Evolutionary conservation across 2,888 invertebrate genomes (phyloP).

Genomic region (Amphipyra berbera): DNA sequence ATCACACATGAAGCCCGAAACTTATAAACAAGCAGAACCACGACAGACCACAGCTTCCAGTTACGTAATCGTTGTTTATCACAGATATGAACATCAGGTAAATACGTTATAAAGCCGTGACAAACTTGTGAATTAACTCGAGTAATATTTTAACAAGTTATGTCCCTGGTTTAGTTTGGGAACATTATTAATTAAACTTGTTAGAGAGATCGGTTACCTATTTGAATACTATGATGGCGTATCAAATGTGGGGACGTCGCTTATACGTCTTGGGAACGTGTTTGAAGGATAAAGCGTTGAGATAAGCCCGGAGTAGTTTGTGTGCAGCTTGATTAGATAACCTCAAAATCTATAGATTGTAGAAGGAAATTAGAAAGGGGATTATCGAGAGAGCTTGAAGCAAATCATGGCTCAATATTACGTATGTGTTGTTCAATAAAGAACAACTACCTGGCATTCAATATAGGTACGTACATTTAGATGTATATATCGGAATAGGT

Average conservation of each 20-base stretch:
- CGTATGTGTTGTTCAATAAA: too few relatives aligned
- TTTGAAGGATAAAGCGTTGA: constrained; percentile 10
- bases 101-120: constrained; percentile 52
- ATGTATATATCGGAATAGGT: too few relatives aligned
- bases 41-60: constrained; percentile 36
- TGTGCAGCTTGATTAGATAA: constrained; percentile 2
- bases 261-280: constrained; percentile 23
- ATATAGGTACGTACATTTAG: too few relatives aligned
- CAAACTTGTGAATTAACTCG: constrained; percentile 62
- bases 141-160: constrained; percentile 61
- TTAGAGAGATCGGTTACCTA: constrained; percentile 55
- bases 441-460: too few relatives aligned
- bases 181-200: constrained; percentile 68
- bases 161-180: constrained; percentile 59
- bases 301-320: constrained; percentile 19
- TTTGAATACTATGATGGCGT: constrained; percentile 36
- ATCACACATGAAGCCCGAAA: constrained; percentile 10
- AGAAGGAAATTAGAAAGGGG: constrained; percentile 9
- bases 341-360: constrained; percentile 13
- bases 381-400: too few relatives aligned
- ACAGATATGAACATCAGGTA: constrained; percentile 54
- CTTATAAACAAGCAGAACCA: constrained; percentile 27
- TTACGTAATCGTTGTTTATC: constrained; percentile 45
- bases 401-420: too few relatives aligned
- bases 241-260: constrained; percentile 28